Base-by-base conservation (phyloP, 2,797 vertebrate genomes). In the Phylloscopus collybita region DNA sequence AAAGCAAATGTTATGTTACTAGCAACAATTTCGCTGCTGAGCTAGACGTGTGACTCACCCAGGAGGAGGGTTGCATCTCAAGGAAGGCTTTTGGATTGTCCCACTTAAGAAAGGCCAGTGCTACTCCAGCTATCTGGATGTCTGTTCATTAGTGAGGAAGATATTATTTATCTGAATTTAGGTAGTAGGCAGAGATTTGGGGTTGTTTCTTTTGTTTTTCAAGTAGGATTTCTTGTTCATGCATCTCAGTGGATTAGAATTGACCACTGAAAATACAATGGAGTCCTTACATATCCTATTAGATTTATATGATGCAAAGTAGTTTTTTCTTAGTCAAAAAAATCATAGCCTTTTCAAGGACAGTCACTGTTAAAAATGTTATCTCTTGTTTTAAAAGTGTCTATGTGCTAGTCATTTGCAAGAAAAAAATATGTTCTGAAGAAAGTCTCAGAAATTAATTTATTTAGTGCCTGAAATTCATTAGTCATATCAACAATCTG, bases 101-200 rank as follows among this genome's bases (percentile, higher is more conserved):
- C 17, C 11, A 14, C 20, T n/a, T 53, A 21, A 53, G 38, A 75
- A 47, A 36, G 29, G n/a, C 3, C 0, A 0, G 32, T 56, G 14
- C 72, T 86, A 53, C 19, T 78, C 17, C 16, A 36, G 61, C 20
- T 32, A 57, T 6, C 16, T 40, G 5, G 9, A 62, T 44, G 38
- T 84, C 30, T 88, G 12, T 29, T 84, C 12, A 15, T 23, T 20
- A 80, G 14, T 21, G 30, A 74, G 75, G 79, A 85, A 69, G 6
- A 5, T 36, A 44, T 34, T 81, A 16, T 51, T 86, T 62, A 75
- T 26, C 14, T 56, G 9, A 66, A 69, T 59, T 20, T 38, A 47
- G 21, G 7, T 21, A 67, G 11, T 5, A 69, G 32, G 69, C 2
- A 38, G 34, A 60, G 38, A 86, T 80, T 74, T 74, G 6, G 6